phyloP scores from a whole-genome alignment of 2,888 invertebrate genomes.

The Metellina segmentata region DNA sequence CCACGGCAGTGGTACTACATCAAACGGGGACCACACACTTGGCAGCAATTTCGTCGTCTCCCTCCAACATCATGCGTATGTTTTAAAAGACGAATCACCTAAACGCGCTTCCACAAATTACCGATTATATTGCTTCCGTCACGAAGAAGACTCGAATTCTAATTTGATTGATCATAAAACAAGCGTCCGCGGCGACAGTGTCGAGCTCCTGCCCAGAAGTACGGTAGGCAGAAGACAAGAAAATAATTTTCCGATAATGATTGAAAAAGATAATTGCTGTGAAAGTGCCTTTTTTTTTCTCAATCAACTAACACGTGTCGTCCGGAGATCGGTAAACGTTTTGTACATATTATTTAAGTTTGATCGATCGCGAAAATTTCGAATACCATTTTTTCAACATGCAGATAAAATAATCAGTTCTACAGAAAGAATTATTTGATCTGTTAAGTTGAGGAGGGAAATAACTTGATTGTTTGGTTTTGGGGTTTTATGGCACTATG shows the following conservation, averaged over 20 bases:
- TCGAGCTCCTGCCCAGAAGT: background rate
- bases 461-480: too few species aligned
- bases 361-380: too few species aligned
- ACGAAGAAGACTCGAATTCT: conserved; percentile 19
- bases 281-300: background rate
- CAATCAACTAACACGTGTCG: background rate
- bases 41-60: background rate
- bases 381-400: too few species aligned
- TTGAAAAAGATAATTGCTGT: conserved; percentile 33
- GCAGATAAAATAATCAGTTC: too few species aligned
- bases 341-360: too few species aligned
- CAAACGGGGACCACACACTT: background rate
- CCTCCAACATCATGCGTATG: background rate
- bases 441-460: too few species aligned
- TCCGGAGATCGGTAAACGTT: background rate
- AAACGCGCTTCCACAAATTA: conserved; percentile 1
- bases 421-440: too few species aligned
- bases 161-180: conserved; percentile 56
- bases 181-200: conserved; percentile 15
- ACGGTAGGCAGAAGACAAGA: background rate
- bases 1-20: background rate
- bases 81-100: background rate
- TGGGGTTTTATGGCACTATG: too few species aligned
- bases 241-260: conserved; percentile 18
- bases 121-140: conserved; percentile 41